Evolutionary conservation across 2,113 vertebrate species (phyloP).

Genomic region (Candoia aspera): DNA sequence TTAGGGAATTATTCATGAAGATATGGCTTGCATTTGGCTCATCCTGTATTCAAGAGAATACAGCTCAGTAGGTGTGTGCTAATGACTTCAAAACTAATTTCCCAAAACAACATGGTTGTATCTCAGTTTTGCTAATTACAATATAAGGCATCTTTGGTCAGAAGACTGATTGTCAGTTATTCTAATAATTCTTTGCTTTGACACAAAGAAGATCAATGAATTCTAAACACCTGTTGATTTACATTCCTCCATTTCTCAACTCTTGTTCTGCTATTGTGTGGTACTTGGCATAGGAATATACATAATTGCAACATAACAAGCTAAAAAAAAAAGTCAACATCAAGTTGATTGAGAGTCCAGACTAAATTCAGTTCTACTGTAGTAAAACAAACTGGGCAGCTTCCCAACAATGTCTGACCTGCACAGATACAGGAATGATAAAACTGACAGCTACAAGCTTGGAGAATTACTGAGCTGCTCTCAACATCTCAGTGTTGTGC

Average conservation of each 20-base stretch:
- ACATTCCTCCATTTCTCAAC: not conserved
- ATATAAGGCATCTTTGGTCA: not conserved
- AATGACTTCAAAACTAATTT: not conserved
- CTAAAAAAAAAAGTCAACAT: not conserved
- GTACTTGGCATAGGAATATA: not conserved
- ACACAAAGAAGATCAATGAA: not conserved
- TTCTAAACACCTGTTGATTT: not conserved
- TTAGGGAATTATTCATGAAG: not conserved
- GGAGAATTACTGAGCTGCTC: not conserved
- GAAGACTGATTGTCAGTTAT: not conserved
- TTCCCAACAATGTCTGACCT: not conserved
- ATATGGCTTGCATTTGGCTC: not conserved
- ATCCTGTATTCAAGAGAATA: not conserved
- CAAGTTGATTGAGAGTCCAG: not conserved
- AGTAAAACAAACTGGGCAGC: not conserved
- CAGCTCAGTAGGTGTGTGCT: not conserved
- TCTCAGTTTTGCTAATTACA: not conserved
- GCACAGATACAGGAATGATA: constrained; percentile 7
- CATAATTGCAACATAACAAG: not conserved
- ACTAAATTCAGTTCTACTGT: not conserved
- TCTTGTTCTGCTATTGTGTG: not conserved
- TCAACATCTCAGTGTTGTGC: not conserved
- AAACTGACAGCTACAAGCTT: not conserved
- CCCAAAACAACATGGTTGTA: not conserved
- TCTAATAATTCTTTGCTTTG: constrained; percentile 9